Evolutionary conservation across 2,113 vertebrate species (phyloP).

Genomic region (Tricholaema leucomelas): DNA sequence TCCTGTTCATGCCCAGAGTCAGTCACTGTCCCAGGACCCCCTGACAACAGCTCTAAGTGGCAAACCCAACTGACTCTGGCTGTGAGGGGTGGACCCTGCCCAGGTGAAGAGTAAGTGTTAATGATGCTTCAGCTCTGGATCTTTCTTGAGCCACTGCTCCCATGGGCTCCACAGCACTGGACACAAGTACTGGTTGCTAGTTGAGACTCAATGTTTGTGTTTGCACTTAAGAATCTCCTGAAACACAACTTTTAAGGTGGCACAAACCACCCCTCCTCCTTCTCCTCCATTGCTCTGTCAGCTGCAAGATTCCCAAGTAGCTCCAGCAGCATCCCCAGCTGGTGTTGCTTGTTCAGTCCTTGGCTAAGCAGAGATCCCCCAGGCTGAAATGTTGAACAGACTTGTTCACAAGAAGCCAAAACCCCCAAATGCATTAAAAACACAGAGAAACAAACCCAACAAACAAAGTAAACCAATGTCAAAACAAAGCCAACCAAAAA

Average conservation of each 20-base stretch:
- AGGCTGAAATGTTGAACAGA: neutral
- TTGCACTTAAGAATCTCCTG: no score
- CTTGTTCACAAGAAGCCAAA: neutral
- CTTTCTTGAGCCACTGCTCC: neutral
- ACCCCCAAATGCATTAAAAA: no score
- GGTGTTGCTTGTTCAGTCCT: neutral
- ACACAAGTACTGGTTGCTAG: neutral
- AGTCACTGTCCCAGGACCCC: neutral
- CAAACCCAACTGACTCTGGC: neutral
- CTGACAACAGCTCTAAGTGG: neutral
- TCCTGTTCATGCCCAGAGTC: neutral
- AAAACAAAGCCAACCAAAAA: no score
- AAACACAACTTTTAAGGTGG: no score
- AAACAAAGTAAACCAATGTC: no score
- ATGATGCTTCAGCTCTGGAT: neutral
- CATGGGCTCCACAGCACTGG: neutral
- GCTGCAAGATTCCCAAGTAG: neutral
- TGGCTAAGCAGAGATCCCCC: neutral
- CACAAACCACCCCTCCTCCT: neutral
- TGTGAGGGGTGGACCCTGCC: neutral
- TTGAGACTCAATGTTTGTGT: neutral
- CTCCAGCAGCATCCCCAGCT: neutral
- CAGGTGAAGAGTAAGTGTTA: neutral
- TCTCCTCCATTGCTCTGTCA: no score
- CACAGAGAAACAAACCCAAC: no score